Evolutionary conservation across 2,797 vertebrate genomes (phyloP).

Genomic region (Myripristis murdjan): DNA sequence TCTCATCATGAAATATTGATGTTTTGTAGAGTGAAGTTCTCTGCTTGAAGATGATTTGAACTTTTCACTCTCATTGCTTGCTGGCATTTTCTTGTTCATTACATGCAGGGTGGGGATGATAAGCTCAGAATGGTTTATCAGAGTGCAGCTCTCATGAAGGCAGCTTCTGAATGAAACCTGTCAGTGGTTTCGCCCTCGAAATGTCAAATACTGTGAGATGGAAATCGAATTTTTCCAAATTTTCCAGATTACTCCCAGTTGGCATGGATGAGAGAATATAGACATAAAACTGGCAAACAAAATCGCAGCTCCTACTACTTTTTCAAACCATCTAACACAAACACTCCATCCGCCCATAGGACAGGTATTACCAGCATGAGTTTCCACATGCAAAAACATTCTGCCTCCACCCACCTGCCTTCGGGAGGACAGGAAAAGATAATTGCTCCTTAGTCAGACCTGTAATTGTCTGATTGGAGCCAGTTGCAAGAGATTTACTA

Average conservation of each 20-base stretch:
- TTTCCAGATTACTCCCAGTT: conserved; percentile 26
- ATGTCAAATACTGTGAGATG: conserved; percentile 60
- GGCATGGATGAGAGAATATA: conserved; percentile 21
- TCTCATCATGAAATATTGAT: not conserved
- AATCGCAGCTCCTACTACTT: conserved; percentile 29
- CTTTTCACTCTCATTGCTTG: conserved; percentile 29
- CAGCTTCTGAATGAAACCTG: conserved; percentile 42
- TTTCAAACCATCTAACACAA: conserved; percentile 35
- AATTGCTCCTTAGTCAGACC: conserved; percentile 41
- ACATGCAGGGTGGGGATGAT: conserved; percentile 44
- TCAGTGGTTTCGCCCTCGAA: conserved; percentile 50
- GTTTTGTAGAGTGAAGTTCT: conserved; percentile 38
- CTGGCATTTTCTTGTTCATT: conserved; percentile 50
- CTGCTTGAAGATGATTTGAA: conserved; percentile 31
- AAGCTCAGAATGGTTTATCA: conserved; percentile 59
- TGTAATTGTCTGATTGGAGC: conserved; percentile 66
- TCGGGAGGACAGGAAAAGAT: conserved; percentile 32
- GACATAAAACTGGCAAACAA: conserved; percentile 9
- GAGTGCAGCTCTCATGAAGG: conserved; percentile 53
- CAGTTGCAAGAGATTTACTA: conserved; percentile 37
- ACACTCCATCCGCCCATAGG: conserved; percentile 14
- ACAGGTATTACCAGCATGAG: conserved; percentile 62
- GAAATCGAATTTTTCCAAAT: conserved; percentile 59
- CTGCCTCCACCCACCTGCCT: conserved; percentile 51
- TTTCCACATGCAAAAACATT: conserved; percentile 62